Base-by-base conservation (phyloP, 2,113 vertebrate genomes). In the Rhodinocichla rosea region DNA sequence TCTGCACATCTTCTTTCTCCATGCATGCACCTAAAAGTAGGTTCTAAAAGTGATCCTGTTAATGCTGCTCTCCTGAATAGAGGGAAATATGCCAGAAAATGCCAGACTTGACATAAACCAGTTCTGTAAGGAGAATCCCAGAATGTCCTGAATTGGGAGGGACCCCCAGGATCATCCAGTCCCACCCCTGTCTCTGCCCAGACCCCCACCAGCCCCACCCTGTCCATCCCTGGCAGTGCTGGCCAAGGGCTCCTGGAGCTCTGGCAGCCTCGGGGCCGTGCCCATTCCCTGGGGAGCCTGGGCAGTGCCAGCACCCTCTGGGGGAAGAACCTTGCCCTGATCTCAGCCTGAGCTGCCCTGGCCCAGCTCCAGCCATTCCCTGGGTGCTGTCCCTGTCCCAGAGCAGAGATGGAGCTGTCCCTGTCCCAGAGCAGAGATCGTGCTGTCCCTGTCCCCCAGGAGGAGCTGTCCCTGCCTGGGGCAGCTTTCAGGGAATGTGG, bases 131-230 rank as follows among this genome's bases (percentile, higher is more conserved):
- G 53, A 57, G 35, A 69, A 50, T 22, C 12, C 5, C 18, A 59
- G 44, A 49, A 82, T 59, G 30, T 33, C n/a, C 63, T 57, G 4
- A 47, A 8, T 1, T 44, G 39, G 33, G 6, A 60, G 56, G 45
- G 15, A 24, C 26, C 20, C 20, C 1, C 20, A 15, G 26, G 24
- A 67, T 2, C 33, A 15, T 0, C 30, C 18, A 42, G 21, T 15
- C 2, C 11, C 39, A 3, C 19, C 0, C 14, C 49, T 10, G n/a
- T 1, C 33, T 63, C 40, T 68, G 42, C 52, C 2, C 63, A 69
- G 64, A 68, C 33, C 27, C 50, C 50, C 64, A 68, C 5, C 77
- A 56, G 7, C 1, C 40, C 77, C 62, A 9, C 6, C 62, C 50
- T 67, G 77, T 2, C 3, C 76, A 78, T 32, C 77, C 63, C 59